Conservation (phyloP, 2,797 vertebrate genomes). For the Anableps anableps region DNA sequence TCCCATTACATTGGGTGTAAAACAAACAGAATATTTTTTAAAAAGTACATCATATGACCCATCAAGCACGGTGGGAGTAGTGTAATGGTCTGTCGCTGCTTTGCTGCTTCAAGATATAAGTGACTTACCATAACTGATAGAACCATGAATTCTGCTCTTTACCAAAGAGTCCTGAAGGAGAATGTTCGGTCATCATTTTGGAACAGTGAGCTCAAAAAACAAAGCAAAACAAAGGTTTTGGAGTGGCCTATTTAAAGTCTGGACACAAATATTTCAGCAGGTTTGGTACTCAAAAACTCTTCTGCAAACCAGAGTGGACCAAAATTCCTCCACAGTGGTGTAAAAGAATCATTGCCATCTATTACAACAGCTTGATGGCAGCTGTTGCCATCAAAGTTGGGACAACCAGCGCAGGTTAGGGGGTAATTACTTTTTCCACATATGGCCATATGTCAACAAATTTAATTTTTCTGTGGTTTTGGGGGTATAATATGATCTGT, state of each 20-base stretch:
- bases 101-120: neutral
- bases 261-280: neutral
- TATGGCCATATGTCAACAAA: neutral
- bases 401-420: neutral
- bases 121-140: no score
- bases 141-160: no score
- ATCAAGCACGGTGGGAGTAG: neutral
- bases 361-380: neutral
- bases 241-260: neutral
- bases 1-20: neutral
- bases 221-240: neutral
- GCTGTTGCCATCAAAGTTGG: neutral
- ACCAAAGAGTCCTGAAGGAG: no score
- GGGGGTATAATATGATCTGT: no score
- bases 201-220: neutral
- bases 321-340: neutral
- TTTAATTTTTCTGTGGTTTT: no score
- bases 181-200: neutral
- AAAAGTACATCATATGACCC: neutral
- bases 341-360: neutral
- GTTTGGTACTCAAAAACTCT: neutral
- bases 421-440: neutral
- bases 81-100: neutral
- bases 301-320: neutral
- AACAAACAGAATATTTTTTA: neutral